phyloP scores from a whole-genome alignment of 1,140 invertebrate species.

The Meloidogyne exigua region DNA sequence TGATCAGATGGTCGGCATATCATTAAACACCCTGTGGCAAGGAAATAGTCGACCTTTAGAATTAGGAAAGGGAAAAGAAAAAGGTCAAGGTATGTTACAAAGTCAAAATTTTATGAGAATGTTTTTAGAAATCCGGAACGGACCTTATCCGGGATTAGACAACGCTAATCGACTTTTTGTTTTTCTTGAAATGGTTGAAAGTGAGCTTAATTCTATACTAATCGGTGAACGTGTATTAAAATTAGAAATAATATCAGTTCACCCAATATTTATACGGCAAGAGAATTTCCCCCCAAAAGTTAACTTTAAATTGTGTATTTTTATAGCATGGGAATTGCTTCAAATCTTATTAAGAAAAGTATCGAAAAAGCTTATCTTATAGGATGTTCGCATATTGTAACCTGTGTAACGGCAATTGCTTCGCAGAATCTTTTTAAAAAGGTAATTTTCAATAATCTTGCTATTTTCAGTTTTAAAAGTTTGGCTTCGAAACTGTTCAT shows the following conservation, averaged over 20 bases:
- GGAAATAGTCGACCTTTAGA: background rate
- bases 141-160: background rate
- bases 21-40: conserved; percentile 7
- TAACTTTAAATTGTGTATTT: background rate
- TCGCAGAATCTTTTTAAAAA: conserved; percentile 26
- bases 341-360: background rate
- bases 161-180: conserved; percentile 22
- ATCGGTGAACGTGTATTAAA: conserved; percentile 1
- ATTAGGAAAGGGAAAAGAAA: background rate
- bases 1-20: background rate
- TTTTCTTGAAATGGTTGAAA: conserved; percentile 17
- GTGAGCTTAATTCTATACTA: background rate
- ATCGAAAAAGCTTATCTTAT: background rate
- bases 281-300: background rate
- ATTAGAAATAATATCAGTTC: conserved; percentile 20
- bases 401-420: conserved; percentile 12
- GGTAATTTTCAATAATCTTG: conserved; percentile 1
- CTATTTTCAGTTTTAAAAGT: background rate
- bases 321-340: conserved; percentile 16
- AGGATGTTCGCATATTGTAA: conserved; percentile 8
- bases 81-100: background rate
- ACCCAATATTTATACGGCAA: conserved; percentile 9
- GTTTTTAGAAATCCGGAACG: conserved; percentile 10
- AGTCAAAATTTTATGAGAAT: background rate
- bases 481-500: conserved; percentile 12